Base-by-base conservation (phyloP, 2,797 vertebrate genomes). In the Anabas testudineus region DNA sequence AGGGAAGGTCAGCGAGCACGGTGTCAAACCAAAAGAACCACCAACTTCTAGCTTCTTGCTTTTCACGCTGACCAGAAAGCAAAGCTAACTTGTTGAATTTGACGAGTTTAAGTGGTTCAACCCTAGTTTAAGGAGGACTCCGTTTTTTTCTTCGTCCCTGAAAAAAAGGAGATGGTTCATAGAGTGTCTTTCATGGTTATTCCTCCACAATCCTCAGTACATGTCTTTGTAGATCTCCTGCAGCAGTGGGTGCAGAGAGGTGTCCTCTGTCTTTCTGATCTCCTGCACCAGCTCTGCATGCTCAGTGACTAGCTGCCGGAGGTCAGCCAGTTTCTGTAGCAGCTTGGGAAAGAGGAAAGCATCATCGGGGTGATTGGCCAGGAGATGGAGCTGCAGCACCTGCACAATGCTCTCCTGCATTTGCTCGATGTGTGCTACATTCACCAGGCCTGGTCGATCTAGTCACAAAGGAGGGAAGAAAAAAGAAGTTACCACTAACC, bases 181-280 rank as follows among this genome's bases (percentile, higher is more conserved):
- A 48, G 63, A 60, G 53, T 34, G 61, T 28, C 22, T 66, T 54
- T 52, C 45, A 42, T 28, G 28, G 5, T 66, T 62, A 42, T 39
- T 80, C 41, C 53, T 61, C 74, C 51, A 58, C 30, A 67, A 28
- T 34, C 67, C 53, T 96, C 90, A 99, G 90, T 99, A 99, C 97
- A 99, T 98, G 91, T 99, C 97, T 92, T 93, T 95, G 94, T 99
- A 99, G 87, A 99, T 99, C 85, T 99, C 97, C 81, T 99, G 97
- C 84, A 99, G 93, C 61, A 99, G 93, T 3, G 97, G 97, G 84
- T 99, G 97, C 73, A 99, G 94, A 1, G 95, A 95, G 0, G 96
- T 96, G 19, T 99, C 97, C 87, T 99, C 96, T n/a, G 96, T 97
- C 94, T 96, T 97, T 91, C 97, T 98, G 91, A 99, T 98, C 84